phyloP scores from a whole-genome alignment of 2,888 invertebrate species.

The Drosophila prolongata region DNA sequence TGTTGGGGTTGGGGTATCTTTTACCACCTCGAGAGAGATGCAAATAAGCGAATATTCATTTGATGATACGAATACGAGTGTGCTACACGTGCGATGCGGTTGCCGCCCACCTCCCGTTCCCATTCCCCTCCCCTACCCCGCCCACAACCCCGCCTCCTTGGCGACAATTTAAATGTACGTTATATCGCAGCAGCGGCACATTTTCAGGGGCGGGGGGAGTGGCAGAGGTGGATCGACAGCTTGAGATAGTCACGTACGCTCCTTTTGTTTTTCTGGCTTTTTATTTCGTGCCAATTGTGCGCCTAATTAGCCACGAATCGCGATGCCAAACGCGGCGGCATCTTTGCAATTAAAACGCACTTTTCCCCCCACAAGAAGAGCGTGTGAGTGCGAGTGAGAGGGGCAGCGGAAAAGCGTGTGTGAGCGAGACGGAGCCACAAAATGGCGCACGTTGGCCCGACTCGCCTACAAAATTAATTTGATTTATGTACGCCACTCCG shows the following conservation, averaged over 20 bases:
- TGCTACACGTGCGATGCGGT: constrained; percentile 62
- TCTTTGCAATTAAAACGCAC: constrained; percentile 82
- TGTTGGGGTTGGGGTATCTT: constrained; percentile 49
- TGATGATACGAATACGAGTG: constrained; percentile 66
- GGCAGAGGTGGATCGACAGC: constrained; percentile 61
- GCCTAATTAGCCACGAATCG: constrained; percentile 78
- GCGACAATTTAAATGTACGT: constrained; percentile 74
- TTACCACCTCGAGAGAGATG: constrained; percentile 61
- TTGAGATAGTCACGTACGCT: constrained; percentile 76
- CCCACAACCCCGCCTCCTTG: constrained; percentile 6
- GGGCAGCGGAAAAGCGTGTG: constrained; percentile 3
- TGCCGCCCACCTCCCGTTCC: constrained; percentile 13
- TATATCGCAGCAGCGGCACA: constrained; percentile 57
- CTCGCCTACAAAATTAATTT: constrained; percentile 81
- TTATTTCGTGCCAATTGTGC: constrained; percentile 78
- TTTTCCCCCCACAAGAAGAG: constrained; percentile 45
- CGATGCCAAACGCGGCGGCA: constrained; percentile 58
- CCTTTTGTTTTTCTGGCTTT: constrained; percentile 70
- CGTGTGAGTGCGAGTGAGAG: neutral
- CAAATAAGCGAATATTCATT: constrained; percentile 79
- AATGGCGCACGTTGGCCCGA: constrained; percentile 69
- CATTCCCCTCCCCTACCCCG: neutral
- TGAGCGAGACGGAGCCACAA: constrained; percentile 45
- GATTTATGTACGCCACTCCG: constrained; percentile 73
- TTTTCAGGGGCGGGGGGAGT: neutral